Evolutionary conservation across 2,888 invertebrate genomes (phyloP), one percentile per base, ranked within the genome.

Genomic region (Caenorhabditis drosophilae): DNA sequence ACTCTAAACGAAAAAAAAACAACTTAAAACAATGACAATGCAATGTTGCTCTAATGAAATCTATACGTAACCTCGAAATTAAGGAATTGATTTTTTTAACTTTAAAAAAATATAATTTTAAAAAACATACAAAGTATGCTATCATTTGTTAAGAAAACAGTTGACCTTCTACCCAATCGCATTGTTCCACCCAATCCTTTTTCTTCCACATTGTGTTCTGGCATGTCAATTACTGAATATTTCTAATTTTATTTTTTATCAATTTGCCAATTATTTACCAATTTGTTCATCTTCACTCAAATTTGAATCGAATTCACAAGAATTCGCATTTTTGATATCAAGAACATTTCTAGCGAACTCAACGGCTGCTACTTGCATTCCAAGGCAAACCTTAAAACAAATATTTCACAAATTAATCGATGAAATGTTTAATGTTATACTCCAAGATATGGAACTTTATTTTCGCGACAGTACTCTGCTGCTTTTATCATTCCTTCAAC

Each of bases 401-500:
- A n/a, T n/a, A n/a, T n/a, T n/a, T n/a, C 85, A 73, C 2, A 75
- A 42, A 23, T 25, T 15, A 44, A 42, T 11, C 15, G n/a, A 55
- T 15, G 38, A 56, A 12, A 40, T 3, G n/a, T 35, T 35, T n/a
- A n/a, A n/a, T n/a, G n/a, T n/a, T n/a, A 27, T 15, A 67, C 68
- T 84, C 97, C 98, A 18, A 98, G 87, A 85, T 91, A 92, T 0
- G 98, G 98, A 83, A 90, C 92, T 46, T 90, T 89, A 48, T 91
- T 93, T 79, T 89, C 89, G 36, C 98, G 88, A 63, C 96, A 95
- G 92, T 93, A 97, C 78, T 90, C 88, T 75, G 92, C 91, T 0
- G 97, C 96, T 63, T 89, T 89, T 47, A 98, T 92, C 86, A 93
- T 98, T 0, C 98, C 98, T 84, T 95, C 94, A 82, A 93, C 90